These are phyloP conservation scores for Cyclophora albipunctata DNA, from an alignment of 2,888 invertebrate genomes.

Conservation along the genomic window DNA sequence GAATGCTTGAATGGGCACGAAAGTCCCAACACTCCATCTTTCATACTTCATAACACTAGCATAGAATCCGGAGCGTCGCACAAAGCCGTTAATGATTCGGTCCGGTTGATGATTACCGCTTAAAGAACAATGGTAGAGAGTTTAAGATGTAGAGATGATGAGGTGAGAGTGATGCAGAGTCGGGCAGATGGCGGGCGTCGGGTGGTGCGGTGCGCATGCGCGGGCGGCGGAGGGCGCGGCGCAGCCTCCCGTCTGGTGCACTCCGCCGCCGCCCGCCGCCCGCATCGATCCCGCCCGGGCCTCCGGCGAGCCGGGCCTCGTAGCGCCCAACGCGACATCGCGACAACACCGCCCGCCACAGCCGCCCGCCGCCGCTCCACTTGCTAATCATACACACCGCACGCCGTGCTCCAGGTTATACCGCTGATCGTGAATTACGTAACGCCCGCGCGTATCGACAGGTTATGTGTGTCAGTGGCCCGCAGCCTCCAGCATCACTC, in stretches of 20 bases:
- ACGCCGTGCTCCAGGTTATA: conserved; percentile 51
- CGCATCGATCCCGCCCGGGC: conserved; percentile 69
- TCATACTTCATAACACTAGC: too few species aligned
- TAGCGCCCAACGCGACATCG: conserved; percentile 42
- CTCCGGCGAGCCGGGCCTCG: conserved; percentile 46
- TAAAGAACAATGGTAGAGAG: too few species aligned
- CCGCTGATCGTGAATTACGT: conserved; percentile 51
- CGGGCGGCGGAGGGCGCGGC: conserved; percentile 45
- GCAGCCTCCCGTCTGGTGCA: conserved; percentile 63
- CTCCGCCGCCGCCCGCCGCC: conserved; percentile 73
- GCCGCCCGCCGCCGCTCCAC: conserved; percentile 36
- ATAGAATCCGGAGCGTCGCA: too few species aligned
- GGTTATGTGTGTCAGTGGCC: conserved; percentile 51
- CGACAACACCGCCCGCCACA: conserved; percentile 34
- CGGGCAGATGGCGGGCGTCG: conserved; percentile 24
- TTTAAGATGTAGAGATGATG: conserved; percentile 32
- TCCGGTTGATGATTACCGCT: too few species aligned
- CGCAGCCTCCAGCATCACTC: conserved; percentile 9
- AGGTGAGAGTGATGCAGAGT: conserved; percentile 28
- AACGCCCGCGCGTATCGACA: conserved; percentile 55
- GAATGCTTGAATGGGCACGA: too few species aligned
- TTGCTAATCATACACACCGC: conserved; percentile 36
- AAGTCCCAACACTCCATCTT: too few species aligned
- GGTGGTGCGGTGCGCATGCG: conserved; percentile 22
- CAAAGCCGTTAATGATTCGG: too few species aligned